phyloP scores from a whole-genome alignment of 2,113 vertebrate genomes.

The Zapornia atra region DNA sequence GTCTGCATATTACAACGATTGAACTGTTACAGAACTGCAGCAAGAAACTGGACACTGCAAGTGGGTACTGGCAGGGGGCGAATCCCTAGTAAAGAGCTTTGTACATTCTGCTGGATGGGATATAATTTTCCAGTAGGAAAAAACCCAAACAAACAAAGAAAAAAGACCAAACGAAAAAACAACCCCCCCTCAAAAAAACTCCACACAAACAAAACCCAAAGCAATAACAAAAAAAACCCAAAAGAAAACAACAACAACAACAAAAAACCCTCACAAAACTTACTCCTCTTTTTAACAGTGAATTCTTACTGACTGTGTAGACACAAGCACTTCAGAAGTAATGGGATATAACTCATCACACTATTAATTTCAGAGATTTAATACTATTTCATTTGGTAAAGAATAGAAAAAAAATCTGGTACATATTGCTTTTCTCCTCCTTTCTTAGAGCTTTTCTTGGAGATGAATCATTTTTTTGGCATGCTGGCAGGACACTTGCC shows the following conservation, averaged over 20 bases:
- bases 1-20: not conserved
- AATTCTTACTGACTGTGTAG: not conserved
- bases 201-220: too few species aligned
- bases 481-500: not conserved
- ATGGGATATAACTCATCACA: not conserved
- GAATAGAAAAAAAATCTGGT: not conserved
- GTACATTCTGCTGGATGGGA: not conserved
- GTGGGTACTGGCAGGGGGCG: not conserved
- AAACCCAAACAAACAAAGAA: too few species aligned
- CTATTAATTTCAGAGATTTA: constrained; percentile 32
- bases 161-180: too few species aligned
- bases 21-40: not conserved
- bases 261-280: not conserved
- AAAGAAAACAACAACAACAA: too few species aligned
- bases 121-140: not conserved
- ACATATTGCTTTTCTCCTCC: not conserved
- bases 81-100: not conserved
- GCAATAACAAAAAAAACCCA: too few species aligned
- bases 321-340: not conserved
- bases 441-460: not conserved
- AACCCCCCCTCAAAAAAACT: too few species aligned
- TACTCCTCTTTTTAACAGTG: not conserved
- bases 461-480: constrained; percentile 26
- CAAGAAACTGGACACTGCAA: not conserved
- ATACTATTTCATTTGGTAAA: not conserved